Conservation (phyloP, 2,888 invertebrate species). For the Limulus polyphemus region DNA sequence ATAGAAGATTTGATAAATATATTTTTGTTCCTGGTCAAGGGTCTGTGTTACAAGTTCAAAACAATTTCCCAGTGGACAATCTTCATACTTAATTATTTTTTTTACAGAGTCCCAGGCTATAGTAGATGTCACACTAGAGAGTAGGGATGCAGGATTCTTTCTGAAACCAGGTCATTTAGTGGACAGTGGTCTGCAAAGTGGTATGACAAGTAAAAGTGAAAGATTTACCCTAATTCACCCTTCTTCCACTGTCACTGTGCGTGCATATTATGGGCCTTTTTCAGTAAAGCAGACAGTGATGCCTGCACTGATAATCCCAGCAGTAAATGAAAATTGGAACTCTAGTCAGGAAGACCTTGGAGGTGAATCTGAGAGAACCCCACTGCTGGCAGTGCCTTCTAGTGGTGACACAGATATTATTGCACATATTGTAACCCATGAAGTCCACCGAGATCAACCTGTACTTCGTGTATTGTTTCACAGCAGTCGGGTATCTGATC, state of each 20-base stretch:
- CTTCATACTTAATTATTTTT: no score
- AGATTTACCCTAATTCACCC: conserved; percentile 58
- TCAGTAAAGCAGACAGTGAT: conserved; percentile 65
- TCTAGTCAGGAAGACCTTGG: conserved; percentile 14
- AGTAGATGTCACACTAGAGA: conserved; percentile 18
- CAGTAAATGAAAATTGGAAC: conserved; percentile 38
- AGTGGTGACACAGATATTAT: conserved; percentile 59
- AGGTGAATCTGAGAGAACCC: conserved; percentile 13
- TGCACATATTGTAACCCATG: conserved; percentile 77
- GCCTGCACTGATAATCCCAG: no score
- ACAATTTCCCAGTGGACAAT: no score
- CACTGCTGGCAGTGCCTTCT: conserved; percentile 40
- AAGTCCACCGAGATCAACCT: conserved; percentile 75
- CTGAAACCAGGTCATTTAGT: conserved; percentile 8
- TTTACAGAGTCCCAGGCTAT: no score
- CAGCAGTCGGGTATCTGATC: conserved; percentile 15
- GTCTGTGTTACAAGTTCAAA: no score
- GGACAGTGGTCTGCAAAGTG: neutral
- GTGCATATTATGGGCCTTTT: conserved; percentile 87
- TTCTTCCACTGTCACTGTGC: conserved; percentile 74
- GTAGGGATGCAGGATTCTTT: conserved; percentile 19
- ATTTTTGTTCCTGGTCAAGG: no score
- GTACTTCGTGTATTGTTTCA: conserved; percentile 86
- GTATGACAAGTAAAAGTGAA: conserved; percentile 12
- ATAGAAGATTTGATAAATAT: no score